These are phyloP conservation scores for Heliconius ethilla DNA, from an alignment of 2,888 invertebrate genomes.

Conservation along the genomic window DNA sequence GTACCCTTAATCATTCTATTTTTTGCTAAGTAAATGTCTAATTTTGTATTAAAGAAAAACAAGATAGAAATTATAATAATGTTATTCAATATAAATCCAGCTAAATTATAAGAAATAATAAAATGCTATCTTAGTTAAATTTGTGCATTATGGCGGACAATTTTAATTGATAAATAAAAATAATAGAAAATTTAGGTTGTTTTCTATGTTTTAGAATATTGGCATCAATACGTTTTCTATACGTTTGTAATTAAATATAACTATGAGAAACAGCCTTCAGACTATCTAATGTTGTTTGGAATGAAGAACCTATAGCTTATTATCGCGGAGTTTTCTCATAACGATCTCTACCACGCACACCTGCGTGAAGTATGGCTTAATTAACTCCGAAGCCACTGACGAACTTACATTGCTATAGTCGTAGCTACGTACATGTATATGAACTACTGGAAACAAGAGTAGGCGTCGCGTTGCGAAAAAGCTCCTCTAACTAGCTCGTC, in stretches of 20 bases:
- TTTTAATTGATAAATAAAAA: too few species aligned
- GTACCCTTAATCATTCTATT: neutral
- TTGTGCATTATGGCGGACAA: too few species aligned
- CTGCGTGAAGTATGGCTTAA: slow-evolving; percentile 68
- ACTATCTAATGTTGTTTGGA: neutral
- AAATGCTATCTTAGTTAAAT: too few species aligned
- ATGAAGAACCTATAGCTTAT: slow-evolving; percentile 17
- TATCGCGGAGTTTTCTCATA: slow-evolving; percentile 67
- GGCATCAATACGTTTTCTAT: too few species aligned
- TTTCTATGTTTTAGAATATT: too few species aligned
- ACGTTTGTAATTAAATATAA: neutral
- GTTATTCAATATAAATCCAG: too few species aligned
- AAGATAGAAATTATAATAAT: too few species aligned
- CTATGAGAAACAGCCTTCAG: neutral
- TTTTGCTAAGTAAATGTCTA: too few species aligned
- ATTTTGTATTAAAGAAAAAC: too few species aligned
- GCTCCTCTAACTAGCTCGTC: too few species aligned
- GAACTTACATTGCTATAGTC: slow-evolving; percentile 61
- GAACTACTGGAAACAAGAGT: slow-evolving; percentile 27
- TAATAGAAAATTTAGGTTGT: too few species aligned
- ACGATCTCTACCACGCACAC: slow-evolving; percentile 59
- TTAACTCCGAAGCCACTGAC: slow-evolving; percentile 68
- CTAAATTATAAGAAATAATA: too few species aligned
- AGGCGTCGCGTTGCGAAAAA: slow-evolving; percentile 23
- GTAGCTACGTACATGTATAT: slow-evolving; percentile 46